Evolutionary conservation across 2,113 vertebrate genomes (phyloP), one percentile per base, ranked within the genome.

Genomic region (Actenoides lindsayi): DNA sequence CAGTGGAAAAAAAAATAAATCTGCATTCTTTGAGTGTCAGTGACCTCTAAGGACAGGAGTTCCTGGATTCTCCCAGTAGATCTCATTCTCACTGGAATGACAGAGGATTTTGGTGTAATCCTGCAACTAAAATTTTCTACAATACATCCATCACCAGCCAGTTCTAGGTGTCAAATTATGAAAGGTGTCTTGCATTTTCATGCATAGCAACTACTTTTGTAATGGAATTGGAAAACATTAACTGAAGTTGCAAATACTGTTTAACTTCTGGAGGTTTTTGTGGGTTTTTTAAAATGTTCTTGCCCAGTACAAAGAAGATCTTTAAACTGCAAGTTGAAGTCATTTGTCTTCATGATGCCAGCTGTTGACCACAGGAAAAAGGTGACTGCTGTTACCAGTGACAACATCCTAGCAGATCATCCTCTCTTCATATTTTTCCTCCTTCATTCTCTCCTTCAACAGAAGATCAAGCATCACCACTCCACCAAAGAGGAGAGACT

Each of bases 361-460:
- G 83, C 76, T 93, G 80, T 89, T 93, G 96, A 95, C 90, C 95
- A 92, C 73, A 37, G 89, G 83, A 80, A 97, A 94, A 94, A 96
- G 95, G 96, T 94, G 94, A 90, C 70, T 73, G 69, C 65, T 95
- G 64, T 75, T 93, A 83, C 57, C 77, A 87, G 1, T 79, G 91
- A 87, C 91, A 94, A 83, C 25, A 69, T 56, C 81, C 87, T 84
- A 89, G 94, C 59, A 94, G 86, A 93, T 44, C 81, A 85, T 44
- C 77, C 65, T 91, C 73, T 92, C 69, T 59, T 71, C 73, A 44
- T 89, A 76, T 91, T 96, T 90, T 89, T 78, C 56, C 83, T 93
- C 87, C 54, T 85, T 67, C 57, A 14, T 76, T 86, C 79, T n/a
- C 25, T 84, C 48, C 77, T 90, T 79, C 78, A 80, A 77, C 60